Evolutionary conservation across 1,140 invertebrate genomes (phyloP).

Genomic region (Pseudomyrmex dendroicus): DNA sequence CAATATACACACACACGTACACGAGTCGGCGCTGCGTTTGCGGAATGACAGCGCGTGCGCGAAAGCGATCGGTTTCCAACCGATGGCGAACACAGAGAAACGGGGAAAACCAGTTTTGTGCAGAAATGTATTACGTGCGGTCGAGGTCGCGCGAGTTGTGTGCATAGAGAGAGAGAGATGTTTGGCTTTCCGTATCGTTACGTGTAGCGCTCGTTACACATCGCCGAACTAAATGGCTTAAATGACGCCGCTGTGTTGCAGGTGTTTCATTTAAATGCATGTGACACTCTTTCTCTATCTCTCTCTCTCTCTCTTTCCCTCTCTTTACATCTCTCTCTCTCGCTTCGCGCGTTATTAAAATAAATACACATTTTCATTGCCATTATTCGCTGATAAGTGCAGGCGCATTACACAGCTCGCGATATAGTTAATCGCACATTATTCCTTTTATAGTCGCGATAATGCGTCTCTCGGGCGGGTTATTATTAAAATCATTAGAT

Average conservation of each 20-base stretch:
- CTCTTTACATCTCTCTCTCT: too few relatives aligned
- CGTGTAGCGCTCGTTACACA: constrained; percentile 19
- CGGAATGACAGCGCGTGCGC: background rate
- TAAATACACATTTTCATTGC: constrained; percentile 11
- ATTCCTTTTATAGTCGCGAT: background rate
- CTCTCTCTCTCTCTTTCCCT: too few relatives aligned
- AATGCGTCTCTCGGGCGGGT: background rate
- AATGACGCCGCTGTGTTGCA: background rate
- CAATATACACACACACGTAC: background rate
- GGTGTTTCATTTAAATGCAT: constrained; percentile 1
- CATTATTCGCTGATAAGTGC: constrained; percentile 12
- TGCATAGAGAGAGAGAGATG: background rate
- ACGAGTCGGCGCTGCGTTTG: too few relatives aligned
- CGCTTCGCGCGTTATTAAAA: background rate
- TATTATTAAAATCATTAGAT: too few relatives aligned
- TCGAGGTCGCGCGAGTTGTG: constrained; percentile 13
- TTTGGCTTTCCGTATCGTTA: constrained; percentile 14
- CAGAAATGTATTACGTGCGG: constrained; percentile 15
- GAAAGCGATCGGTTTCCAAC: background rate
- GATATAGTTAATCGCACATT: background rate
- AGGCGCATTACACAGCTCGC: background rate
- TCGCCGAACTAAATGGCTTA: constrained; percentile 31
- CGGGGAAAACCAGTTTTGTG: constrained; percentile 24
- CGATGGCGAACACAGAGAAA: background rate
- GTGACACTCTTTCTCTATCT: background rate